Base-by-base conservation (phyloP, 1,140 invertebrate species). In the Drosophila auraria region DNA sequence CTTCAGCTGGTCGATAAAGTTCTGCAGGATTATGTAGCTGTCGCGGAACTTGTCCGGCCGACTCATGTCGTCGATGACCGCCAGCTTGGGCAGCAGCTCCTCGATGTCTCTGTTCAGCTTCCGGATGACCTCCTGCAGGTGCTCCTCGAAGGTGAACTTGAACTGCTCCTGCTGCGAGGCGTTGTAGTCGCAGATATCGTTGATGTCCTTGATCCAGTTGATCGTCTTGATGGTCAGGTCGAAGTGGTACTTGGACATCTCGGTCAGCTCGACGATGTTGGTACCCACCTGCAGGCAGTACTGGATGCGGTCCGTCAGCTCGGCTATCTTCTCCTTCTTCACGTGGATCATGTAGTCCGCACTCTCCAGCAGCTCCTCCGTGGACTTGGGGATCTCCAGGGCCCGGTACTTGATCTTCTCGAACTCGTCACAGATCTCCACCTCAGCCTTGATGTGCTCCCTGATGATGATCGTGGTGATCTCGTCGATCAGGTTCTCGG, bases 61-160 rank as follows among this genome's bases (percentile, higher is more conserved):
- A 78, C 96, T 95, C 95, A 97, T 96, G 69, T 96, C 94, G 83
- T 97, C 94, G 44, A 96, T 94, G 53, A 95, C 92, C 70, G 93
- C 93, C 54, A 96, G 91, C 78, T 96, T 95, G 42, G 96, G 95
- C 65, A 95, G 94, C 83, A 98, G 94, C 74, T 96, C 95, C 69
- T 95, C 93, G 58, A 97, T 94, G 80, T 96, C 95, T 25, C 94
- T 93, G 82, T 96, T 95, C 2, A 98, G 94, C 82, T 95, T 94
- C 47, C 95, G 95, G 14, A 96, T 95, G 80, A 95, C 95, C 50
- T 94, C 93, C 61, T 95, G 94, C 42, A 98, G 84, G 69, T 94
- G 94, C 82, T 97, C 96, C 93, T 98, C 97, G 84, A 97, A 96
- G 60, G 96, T 95, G 58, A 95, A 96, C 93, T 97, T 98, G 49